phyloP scores from a whole-genome alignment of 2,888 invertebrate genomes.

The Lomographa bimaculata region DNA sequence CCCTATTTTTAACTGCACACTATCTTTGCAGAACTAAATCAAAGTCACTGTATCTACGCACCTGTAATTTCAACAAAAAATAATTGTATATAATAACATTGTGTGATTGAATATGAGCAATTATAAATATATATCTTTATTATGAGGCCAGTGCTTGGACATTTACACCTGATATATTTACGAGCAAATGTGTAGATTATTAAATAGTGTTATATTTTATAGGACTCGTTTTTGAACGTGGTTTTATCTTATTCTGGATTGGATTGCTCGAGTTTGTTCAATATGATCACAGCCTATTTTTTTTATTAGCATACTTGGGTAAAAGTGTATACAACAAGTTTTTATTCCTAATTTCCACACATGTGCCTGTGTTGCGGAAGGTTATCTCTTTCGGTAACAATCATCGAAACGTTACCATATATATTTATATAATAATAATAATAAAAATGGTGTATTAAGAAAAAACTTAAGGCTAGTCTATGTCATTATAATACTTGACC shows the following conservation, averaged over 20 bases:
- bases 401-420: too few species aligned
- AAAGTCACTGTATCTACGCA: slow-evolving; percentile 22
- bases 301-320: too few species aligned
- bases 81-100: slow-evolving; percentile 32
- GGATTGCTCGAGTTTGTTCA: too few species aligned
- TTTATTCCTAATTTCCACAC: too few species aligned
- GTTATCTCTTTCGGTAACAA: too few species aligned
- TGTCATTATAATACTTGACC: too few species aligned
- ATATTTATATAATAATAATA: too few species aligned
- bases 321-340: too few species aligned
- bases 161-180: slow-evolving; percentile 52
- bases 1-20: slow-evolving; percentile 1
- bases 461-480: too few species aligned
- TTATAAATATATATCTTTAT: slow-evolving; percentile 39
- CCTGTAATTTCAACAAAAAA: slow-evolving; percentile 38
- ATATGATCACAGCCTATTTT: too few species aligned
- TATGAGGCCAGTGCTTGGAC: slow-evolving; percentile 44
- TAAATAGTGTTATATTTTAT: slow-evolving; percentile 31
- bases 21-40: slow-evolving; percentile 31
- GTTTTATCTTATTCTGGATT: background rate
- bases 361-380: too few species aligned
- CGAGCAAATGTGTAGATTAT: slow-evolving; percentile 47
- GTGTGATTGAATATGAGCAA: slow-evolving; percentile 48
- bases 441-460: too few species aligned
- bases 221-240: slow-evolving; percentile 3